Conservation (phyloP, 2,888 invertebrate genomes). For the Xestobium rufovillosum region DNA sequence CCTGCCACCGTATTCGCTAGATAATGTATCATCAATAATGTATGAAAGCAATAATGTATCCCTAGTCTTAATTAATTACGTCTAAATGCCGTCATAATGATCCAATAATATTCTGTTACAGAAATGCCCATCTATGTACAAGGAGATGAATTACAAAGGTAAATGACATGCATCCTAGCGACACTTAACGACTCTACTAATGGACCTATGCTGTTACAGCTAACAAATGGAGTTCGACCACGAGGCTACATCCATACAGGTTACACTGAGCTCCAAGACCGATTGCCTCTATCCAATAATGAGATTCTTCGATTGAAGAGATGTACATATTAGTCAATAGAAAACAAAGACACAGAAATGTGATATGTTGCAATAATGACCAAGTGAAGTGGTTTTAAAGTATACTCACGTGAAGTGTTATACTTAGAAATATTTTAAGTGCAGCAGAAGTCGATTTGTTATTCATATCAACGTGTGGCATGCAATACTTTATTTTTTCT, state of each 20-base stretch:
- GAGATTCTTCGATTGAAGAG: constrained; percentile 6
- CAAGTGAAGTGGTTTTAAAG: constrained; percentile 29
- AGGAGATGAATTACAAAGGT: constrained; percentile 85
- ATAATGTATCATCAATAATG: no score
- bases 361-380: constrained; percentile 41
- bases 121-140: constrained; percentile 83
- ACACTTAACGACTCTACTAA: not conserved
- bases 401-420: no score
- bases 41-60: no score
- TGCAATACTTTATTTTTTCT: no score
- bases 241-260: constrained; percentile 36
- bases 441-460: no score
- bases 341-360: constrained; percentile 19
- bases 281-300: constrained; percentile 33
- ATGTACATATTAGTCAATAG: constrained; percentile 16
- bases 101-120: constrained; percentile 39
- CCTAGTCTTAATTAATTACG: no score
- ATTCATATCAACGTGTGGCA: no score
- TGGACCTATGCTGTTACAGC: constrained; percentile 37
- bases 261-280: no score
- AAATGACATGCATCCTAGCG: constrained; percentile 30
- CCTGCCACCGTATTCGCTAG: no score
- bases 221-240: constrained; percentile 42
- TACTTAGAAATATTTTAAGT: no score
- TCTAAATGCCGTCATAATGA: not conserved